These are phyloP conservation scores for Bellardia pandia DNA, from an alignment of 2,888 invertebrate genomes.

Conservation along the genomic window DNA sequence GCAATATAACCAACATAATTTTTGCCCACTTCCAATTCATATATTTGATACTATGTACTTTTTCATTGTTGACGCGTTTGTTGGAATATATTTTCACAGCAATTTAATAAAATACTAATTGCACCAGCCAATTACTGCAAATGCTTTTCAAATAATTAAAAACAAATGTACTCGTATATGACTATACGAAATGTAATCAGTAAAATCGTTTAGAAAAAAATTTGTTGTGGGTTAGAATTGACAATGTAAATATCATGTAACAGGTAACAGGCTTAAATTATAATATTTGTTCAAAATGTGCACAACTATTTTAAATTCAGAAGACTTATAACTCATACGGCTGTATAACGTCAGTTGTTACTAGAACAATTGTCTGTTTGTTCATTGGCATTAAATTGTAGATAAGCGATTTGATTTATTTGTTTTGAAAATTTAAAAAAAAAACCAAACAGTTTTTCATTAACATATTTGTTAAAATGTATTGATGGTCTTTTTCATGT, in stretches of 20 bases:
- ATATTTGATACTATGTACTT: constrained; percentile 17
- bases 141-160: constrained; percentile 50
- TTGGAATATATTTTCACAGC: constrained; percentile 46
- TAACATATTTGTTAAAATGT: neutral
- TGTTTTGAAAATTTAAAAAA: neutral
- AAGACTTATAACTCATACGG: too few species aligned
- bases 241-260: constrained; percentile 21
- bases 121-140: constrained; percentile 61
- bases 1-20: neutral
- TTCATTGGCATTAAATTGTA: neutral
- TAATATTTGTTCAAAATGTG: neutral
- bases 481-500: constrained; percentile 5
- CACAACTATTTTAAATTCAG: too few species aligned
- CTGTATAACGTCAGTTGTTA: too few species aligned
- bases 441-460: neutral
- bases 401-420: constrained; percentile 3
- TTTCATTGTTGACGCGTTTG: constrained; percentile 31
- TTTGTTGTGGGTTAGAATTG: neutral
- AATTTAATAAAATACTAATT: constrained; percentile 63
- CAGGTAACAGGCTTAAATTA: neutral
- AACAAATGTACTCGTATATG: constrained; percentile 6
- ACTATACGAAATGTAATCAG: neutral
- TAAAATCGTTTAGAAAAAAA: neutral
- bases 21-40: neutral
- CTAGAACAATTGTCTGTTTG: neutral